Evolutionary conservation across 64 coral and sea anemone genomes (phyloP).

Genomic region (Montipora cactus): DNA sequence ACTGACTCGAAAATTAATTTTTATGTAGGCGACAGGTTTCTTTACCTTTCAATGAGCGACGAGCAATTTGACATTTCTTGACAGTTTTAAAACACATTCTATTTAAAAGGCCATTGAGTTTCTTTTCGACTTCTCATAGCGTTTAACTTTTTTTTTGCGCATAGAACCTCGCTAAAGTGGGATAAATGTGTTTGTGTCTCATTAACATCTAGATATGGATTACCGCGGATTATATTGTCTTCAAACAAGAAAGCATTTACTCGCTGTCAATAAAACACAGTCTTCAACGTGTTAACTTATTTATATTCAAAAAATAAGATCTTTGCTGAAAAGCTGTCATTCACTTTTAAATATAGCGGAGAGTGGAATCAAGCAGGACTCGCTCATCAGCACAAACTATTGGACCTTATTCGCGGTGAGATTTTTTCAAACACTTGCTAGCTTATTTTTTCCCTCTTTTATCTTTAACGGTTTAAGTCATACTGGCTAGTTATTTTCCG

Average conservation of each 20-base stretch:
- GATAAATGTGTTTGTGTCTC: background rate
- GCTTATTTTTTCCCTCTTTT: no score
- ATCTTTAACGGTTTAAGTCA: no score
- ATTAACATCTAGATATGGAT: background rate
- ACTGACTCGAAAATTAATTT: background rate
- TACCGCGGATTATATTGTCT: constrained; percentile 3
- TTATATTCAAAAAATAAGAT: background rate
- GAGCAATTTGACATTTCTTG: background rate
- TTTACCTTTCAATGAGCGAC: background rate
- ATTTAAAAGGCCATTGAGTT: no score
- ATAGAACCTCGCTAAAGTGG: background rate
- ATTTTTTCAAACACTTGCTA: no score
- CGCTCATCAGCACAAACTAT: no score
- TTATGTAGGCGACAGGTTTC: background rate
- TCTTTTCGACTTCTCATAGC: no score
- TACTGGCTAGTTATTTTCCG: no score
- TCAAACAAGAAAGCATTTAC: background rate
- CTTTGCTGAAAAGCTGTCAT: background rate
- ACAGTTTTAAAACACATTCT: background rate
- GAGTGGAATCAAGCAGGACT: background rate
- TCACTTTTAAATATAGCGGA: background rate
- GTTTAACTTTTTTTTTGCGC: no score
- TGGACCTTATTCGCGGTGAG: no score
- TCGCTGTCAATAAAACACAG: background rate
- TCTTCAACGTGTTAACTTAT: background rate